A percentile compares a stretch with the other conserved stretches of the same genome.
Evolutionary conservation across 2,113 vertebrate genomes (phyloP).

Genomic region (Marmota monax): DNA sequence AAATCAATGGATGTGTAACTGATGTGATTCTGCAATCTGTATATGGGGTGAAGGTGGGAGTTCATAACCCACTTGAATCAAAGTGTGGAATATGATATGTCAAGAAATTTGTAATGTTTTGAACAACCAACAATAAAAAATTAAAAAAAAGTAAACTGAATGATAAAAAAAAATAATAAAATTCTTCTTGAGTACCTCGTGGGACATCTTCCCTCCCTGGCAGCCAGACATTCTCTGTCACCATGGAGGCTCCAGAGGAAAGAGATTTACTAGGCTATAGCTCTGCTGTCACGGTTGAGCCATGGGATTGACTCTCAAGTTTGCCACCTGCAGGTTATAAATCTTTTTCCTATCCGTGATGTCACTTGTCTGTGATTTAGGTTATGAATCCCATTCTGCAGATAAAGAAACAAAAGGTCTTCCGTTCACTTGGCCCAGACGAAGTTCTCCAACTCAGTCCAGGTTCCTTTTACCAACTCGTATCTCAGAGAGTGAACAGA

Average conservation of each 20-base stretch:
- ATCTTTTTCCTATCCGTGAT: neutral
- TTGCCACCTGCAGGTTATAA: neutral
- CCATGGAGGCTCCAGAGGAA: neutral
- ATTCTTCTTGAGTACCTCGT: neutral
- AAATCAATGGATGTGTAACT: no score
- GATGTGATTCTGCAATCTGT: no score
- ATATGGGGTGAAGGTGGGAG: no score
- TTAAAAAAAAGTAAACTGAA: no score
- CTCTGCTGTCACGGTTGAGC: conserved; percentile 20
- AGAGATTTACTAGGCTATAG: conserved; percentile 69
- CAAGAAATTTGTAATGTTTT: no score
- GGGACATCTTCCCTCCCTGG: neutral
- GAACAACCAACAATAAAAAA: no score
- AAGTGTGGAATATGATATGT: no score
- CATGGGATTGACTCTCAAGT: neutral
- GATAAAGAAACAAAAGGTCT: conserved; percentile 43
- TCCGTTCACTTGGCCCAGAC: neutral
- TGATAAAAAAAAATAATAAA: no score
- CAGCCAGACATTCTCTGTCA: conserved; percentile 23
- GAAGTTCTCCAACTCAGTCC: neutral
- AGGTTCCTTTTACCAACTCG: neutral
- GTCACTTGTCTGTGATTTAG: conserved; percentile 26
- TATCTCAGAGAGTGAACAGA: neutral
- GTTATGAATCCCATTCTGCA: conserved; percentile 25
- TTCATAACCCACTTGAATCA: no score